A percentile compares a stretch with the other conserved stretches of the same genome.
Conservation (phyloP, 2,797 vertebrate species). For the Ibycter americanus region DNA sequence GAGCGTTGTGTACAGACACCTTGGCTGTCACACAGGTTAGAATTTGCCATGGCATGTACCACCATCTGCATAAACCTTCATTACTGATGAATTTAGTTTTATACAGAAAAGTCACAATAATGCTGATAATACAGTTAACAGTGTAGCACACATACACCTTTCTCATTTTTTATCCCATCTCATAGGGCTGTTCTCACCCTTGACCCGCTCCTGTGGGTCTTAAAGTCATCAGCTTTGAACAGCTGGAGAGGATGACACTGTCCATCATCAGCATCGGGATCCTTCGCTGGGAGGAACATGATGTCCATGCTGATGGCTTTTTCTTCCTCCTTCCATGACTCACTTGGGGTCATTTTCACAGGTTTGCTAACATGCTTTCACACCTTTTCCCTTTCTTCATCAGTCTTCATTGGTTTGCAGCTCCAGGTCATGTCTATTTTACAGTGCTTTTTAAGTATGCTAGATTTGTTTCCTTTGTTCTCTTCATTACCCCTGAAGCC, state of each 20-base stretch:
- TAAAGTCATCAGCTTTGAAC: background rate
- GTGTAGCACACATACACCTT: background rate
- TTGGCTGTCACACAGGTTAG: background rate
- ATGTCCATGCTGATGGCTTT: background rate
- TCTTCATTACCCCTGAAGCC: too few relatives aligned
- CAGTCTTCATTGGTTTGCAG: background rate
- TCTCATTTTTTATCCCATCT: background rate
- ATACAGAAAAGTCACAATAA: too few relatives aligned
- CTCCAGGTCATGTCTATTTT: background rate
- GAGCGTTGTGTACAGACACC: background rate
- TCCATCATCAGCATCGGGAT: rapidly evolving
- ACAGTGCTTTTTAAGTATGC: background rate
- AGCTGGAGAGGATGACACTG: background rate
- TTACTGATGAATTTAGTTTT: background rate
- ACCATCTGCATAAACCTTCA: background rate
- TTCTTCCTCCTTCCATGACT: background rate
- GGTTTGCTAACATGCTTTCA: rapidly evolving
- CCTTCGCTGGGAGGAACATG: background rate
- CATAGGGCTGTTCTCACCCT: background rate
- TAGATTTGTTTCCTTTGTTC: background rate
- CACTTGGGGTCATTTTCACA: background rate
- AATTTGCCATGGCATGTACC: background rate
- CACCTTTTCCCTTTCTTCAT: background rate
- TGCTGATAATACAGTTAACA: background rate
- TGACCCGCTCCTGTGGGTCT: background rate